Evolutionary conservation across 2,888 invertebrate species (phyloP), one percentile per base, ranked within the genome.

Genomic region (Meteorus colon): DNA sequence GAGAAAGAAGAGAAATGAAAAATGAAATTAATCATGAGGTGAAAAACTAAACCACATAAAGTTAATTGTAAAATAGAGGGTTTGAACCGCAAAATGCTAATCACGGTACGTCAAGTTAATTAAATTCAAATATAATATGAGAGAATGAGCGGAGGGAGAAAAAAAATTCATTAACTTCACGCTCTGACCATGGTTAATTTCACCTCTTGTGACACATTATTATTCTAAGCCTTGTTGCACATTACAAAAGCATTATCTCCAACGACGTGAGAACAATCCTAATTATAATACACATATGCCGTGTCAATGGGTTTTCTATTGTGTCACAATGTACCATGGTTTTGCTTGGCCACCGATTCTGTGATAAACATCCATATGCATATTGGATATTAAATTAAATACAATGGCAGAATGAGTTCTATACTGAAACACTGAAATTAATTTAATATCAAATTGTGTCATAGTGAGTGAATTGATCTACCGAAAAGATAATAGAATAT

Each of bases 191-290:
- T 63, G 37, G 65, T 4, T 65, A 37, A 65, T 75, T 79, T 78
- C 51, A 75, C 59, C 37, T 72, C 74, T 59, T 73, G 78, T 76
- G 77, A 77, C 77, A 77, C 60, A 66, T 65, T 59, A 74, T 77
- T 77, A 73, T 73, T 29, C 66, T 24, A 16, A 72, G 66, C 75
- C 60, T 75, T 48, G 77, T 73, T 65, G 71, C 48, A 73, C 77
- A 71, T 77, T 80, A 80, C 81, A 80, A 75, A 73, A 75, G 66
- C 78, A 68, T 74, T 77, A 75, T 73, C 76, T 80, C 82, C 75
- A 78, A 71, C 67, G 63, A 82, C 81, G 82, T 84, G 84, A 81
- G 84, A 85, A 84, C 80, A 77, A 81, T 80, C 80, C 81, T 81
- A 84, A 84, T 84, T 84, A 84, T 82, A 73, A 82, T 81, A 75